Conservation (phyloP, 2,888 invertebrate species). For the Phragmatobia fuliginosa region DNA sequence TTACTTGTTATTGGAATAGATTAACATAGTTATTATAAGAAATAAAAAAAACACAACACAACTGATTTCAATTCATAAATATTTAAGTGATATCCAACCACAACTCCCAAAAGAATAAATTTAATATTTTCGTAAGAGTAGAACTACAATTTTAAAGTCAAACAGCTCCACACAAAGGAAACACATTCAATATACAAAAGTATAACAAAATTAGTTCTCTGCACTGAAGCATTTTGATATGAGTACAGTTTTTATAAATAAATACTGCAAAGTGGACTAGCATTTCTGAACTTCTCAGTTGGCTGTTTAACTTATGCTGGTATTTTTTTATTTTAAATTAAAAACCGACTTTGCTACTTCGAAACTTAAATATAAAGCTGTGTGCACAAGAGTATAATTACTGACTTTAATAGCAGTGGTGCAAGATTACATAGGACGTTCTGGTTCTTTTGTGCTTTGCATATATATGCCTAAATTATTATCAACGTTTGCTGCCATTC, state of each 20-base stretch:
- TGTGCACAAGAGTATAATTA: neutral
- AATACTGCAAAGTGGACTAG: neutral
- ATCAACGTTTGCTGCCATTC: too few relatives aligned
- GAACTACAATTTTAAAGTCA: neutral
- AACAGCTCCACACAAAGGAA: neutral
- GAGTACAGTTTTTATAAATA: neutral
- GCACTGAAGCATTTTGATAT: neutral
- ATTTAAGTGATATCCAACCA: neutral
- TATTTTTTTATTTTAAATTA: neutral
- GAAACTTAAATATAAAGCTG: neutral
- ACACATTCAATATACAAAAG: neutral
- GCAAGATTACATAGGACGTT: neutral
- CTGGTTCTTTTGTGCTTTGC: neutral
- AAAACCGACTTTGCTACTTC: neutral
- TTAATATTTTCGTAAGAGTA: neutral
- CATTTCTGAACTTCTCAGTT: neutral
- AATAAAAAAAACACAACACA: neutral
- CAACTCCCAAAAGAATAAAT: neutral
- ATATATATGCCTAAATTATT: too few relatives aligned
- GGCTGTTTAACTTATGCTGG: neutral
- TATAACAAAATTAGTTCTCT: neutral
- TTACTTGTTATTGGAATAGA: too few relatives aligned
- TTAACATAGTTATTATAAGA: too few relatives aligned
- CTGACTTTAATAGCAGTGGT: neutral
- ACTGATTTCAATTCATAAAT: neutral